Conservation (phyloP, 2,888 invertebrate genomes). For the Zygaena filipendulae region DNA sequence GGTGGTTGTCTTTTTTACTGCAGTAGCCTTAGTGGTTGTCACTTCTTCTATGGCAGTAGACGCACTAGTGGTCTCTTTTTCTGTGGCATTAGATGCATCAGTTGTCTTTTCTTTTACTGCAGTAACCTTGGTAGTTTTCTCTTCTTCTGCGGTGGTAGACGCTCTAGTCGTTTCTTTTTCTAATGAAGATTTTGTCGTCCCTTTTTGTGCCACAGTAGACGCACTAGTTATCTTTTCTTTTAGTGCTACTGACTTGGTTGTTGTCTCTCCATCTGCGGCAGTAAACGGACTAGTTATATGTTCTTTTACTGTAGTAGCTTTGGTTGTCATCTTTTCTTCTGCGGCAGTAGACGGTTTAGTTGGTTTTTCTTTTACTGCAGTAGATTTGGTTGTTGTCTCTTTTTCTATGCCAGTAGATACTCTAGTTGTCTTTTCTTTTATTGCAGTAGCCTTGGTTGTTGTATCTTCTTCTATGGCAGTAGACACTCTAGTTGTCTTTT, state of each 20-base stretch:
- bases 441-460: conserved; percentile 4
- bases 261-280: no score
- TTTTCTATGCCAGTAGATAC: conserved; percentile 11
- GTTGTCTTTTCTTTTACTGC: no score
- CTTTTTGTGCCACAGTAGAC: not conserved
- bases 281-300: no score
- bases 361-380: conserved; percentile 9
- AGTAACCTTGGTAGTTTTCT: no score
- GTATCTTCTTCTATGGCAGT: conserved; percentile 3
- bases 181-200: not conserved
- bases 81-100: not conserved
- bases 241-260: not conserved
- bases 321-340: conserved; percentile 1
- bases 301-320: no score
- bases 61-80: not conserved
- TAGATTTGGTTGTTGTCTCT: conserved; percentile 4
- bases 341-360: conserved; percentile 5
- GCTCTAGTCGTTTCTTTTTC: no score
- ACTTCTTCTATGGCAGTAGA: not conserved
- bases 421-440: conserved; percentile 11
- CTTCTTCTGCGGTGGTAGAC: not conserved
- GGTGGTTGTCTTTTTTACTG: not conserved
- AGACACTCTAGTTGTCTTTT: no score
- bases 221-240: not conserved
- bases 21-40: not conserved